Base-by-base conservation (phyloP, 2,888 invertebrate genomes). In the Gonocerus acuteangulatus region DNA sequence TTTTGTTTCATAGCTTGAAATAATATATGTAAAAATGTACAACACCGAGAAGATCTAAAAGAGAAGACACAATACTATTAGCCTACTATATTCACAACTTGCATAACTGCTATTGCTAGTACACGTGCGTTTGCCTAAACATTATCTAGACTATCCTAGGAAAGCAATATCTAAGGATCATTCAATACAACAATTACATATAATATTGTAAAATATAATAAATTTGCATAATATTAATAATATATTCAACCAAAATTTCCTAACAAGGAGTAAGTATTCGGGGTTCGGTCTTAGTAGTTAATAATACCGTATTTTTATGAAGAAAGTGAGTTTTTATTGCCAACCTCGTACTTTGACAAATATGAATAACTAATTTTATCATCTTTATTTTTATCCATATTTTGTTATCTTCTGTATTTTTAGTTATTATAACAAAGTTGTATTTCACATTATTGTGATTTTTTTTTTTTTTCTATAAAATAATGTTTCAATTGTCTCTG, bases 111-210 rank as follows among this genome's bases (percentile, higher is more conserved):
- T 62, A 62, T 62, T 62, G 62, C 62, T 62, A 62, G 59, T 62
- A 62, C 62, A 62, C 62, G 62, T 62, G 62, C 62, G 21, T 34
- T 42, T 62, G 62, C 45, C 60, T 60, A 52, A 54, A 59, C 59
- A 62, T 52, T 60, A 23, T 18, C 61, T 54, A 61, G 1, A 27
- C 49, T 32, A 34, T 47, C 3, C 19, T 39, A 39, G 22, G 21
- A 54, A 39, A 34, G 36, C 22, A 21, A 54, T 19, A 54, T 11
- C 7, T 19, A 47, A 13, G 11, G 11, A 9, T 18, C 3, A 7
- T 18, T 47, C 11, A 15, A 47, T 2, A 19, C 3, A 7, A 47
- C 21, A 15, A 4, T 47, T n/a, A 19, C 47, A 19, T 47, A 47
- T 19, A 47, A 47, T 47, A 11, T 16, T 18, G 3, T n/a, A 7